Conservation (phyloP, 2,888 invertebrate species). For the Clanis bilineata region DNA sequence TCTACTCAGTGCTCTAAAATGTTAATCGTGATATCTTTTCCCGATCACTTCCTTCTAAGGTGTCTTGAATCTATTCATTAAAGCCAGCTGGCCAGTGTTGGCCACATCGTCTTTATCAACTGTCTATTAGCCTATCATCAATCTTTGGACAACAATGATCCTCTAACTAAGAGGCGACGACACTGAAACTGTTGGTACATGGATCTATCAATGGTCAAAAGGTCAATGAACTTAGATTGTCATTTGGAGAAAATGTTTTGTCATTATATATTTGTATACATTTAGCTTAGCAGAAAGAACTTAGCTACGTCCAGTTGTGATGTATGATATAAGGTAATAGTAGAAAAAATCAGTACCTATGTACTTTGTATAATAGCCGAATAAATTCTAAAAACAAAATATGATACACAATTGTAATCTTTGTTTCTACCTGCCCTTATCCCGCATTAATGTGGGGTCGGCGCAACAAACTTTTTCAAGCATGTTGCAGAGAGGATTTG, state of each 20-base stretch:
- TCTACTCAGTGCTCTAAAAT: not conserved
- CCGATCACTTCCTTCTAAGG: not conserved
- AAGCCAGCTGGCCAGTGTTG: slow-evolving; percentile 24
- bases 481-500: too few species aligned
- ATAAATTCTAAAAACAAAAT: too few species aligned
- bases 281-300: too few species aligned
- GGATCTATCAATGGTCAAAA: slow-evolving; percentile 48
- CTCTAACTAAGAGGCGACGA: slow-evolving; percentile 65
- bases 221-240: slow-evolving; percentile 21
- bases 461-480: too few species aligned
- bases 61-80: slow-evolving; percentile 38
- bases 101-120: slow-evolving; percentile 46
- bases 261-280: not conserved
- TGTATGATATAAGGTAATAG: too few species aligned
- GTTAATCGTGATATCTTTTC: not conserved
- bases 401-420: too few species aligned
- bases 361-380: too few species aligned
- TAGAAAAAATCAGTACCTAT: too few species aligned
- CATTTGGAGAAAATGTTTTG: not conserved
- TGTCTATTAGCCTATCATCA: slow-evolving; percentile 62
- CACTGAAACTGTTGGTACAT: slow-evolving; percentile 47
- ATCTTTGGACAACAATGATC: slow-evolving; percentile 68
- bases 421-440: too few species aligned
- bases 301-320: too few species aligned
- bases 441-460: too few species aligned